phyloP scores from a whole-genome alignment of 2,113 vertebrate genomes.

The Sphaerodactylus townsendi region DNA sequence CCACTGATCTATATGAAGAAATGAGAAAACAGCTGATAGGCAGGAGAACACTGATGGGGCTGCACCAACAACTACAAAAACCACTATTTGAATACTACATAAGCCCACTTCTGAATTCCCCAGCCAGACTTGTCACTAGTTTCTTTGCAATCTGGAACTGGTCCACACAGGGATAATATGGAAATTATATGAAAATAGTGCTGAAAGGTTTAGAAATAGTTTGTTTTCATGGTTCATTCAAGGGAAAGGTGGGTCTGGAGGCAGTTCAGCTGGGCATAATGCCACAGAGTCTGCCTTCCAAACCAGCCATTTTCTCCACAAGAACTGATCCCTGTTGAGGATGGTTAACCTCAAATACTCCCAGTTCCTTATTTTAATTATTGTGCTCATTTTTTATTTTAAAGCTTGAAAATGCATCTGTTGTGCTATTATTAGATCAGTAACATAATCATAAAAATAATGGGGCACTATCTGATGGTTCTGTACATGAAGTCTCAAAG shows the following conservation, averaged over 20 bases:
- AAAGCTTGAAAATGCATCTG: neutral
- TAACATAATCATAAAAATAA: constrained; percentile 14
- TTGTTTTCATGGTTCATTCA: neutral
- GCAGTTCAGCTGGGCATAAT: too few relatives aligned
- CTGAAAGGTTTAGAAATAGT: neutral
- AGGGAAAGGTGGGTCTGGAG: too few relatives aligned
- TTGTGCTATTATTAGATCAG: constrained; percentile 3
- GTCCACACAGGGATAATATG: neutral
- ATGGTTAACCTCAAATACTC: neutral
- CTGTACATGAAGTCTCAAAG: constrained; percentile 4
- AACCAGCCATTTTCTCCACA: too few relatives aligned
- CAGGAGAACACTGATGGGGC: neutral
- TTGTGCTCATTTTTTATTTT: neutral
- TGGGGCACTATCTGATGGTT: neutral
- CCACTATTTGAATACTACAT: too few relatives aligned
- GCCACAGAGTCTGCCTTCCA: too few relatives aligned
- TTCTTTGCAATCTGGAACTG: neutral
- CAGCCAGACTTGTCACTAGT: neutral
- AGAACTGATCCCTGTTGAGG: too few relatives aligned
- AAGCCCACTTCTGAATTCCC: neutral
- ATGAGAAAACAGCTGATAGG: neutral
- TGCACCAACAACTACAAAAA: neutral
- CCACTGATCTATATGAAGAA: neutral
- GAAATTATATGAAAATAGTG: neutral
- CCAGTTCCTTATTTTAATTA: neutral